Conservation (phyloP, 2,113 vertebrate genomes). For the Salvelinus alpinus region DNA sequence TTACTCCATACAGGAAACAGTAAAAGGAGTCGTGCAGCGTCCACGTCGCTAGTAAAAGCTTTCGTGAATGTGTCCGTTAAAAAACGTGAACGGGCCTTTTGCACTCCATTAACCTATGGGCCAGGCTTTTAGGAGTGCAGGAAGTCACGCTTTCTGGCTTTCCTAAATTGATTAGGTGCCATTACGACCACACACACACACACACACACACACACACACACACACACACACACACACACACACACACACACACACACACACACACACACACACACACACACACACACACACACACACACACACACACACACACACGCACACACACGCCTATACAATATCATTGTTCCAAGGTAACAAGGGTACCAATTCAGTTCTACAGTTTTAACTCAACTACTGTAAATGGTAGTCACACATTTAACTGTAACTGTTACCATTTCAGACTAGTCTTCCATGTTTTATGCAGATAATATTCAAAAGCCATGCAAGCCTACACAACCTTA, state of each 20-base stretch:
- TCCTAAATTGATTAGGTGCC: slow-evolving; percentile 30
- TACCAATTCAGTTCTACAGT: too few relatives aligned
- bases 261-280: too few relatives aligned
- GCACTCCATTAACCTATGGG: slow-evolving; percentile 14
- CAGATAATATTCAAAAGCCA: background rate
- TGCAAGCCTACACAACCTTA: too few relatives aligned
- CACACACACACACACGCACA: too few relatives aligned
- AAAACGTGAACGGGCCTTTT: slow-evolving; percentile 23
- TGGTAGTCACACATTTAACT: too few relatives aligned
- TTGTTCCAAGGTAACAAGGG: slow-evolving; percentile 6
- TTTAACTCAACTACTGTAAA: too few relatives aligned
- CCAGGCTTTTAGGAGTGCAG: background rate
- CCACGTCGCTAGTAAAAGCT: background rate
- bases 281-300: too few relatives aligned
- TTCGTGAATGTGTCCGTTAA: slow-evolving; percentile 35
- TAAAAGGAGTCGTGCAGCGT: background rate
- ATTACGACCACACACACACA: slow-evolving; percentile 23
- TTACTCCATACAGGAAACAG: background rate
- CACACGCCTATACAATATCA: background rate
- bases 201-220: background rate
- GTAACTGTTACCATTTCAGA: too few relatives aligned
- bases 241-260: too few relatives aligned
- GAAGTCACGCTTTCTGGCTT: background rate
- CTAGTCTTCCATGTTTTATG: too few relatives aligned
- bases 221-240: too few relatives aligned